Evolutionary conservation across 1,140 invertebrate genomes (phyloP), one percentile per base, ranked within the genome.

Genomic region (Elysia chlorotica): DNA sequence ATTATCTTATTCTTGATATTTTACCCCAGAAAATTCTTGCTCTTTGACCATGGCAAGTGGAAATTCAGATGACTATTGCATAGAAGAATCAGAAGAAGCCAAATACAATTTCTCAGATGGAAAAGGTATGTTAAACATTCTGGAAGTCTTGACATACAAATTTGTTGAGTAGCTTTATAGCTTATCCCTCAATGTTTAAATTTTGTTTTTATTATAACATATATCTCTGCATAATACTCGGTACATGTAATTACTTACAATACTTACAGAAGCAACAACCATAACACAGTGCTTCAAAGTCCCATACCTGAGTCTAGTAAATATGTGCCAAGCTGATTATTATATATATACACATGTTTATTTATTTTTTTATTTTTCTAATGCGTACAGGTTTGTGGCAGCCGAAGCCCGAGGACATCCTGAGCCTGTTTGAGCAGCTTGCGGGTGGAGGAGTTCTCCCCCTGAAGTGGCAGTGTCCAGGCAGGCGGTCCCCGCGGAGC

Each of bases 401-500:
- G 33, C 80, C 80, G 28, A 67, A 28, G n/a, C 74, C 78, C 30
- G 73, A 78, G 35, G 76, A 78, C 37, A 79, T 81, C 38, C 25
- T 81, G 31, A 33, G 48, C 3, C 35, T 81, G 61, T 79, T 78
- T 75, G 76, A 81, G 48, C 74, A 74, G 56, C 41, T 81, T 19
- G 71, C 36, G 28, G 31, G 59, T 21, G 67, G 36, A n/a, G 31
- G 59, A 1, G 23, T 28, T 14, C 54, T 70, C 2, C 67, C 53
- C 21, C 25, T 70, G 3, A 57, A 57, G 14, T 70, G 67, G 67
- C 57, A 1, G 0, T 70, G 67, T 30, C 67, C 67, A 36, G 67
- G 67, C 1, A 35, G 67, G 6, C 28, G 67, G 38, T 25, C 67
- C 21, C 54, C 67, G 37, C 53, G 59, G n/a, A 59, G n/a, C n/a